Evolutionary conservation across 2,113 vertebrate genomes (phyloP).

Genomic region (Pollachius pollachius): DNA sequence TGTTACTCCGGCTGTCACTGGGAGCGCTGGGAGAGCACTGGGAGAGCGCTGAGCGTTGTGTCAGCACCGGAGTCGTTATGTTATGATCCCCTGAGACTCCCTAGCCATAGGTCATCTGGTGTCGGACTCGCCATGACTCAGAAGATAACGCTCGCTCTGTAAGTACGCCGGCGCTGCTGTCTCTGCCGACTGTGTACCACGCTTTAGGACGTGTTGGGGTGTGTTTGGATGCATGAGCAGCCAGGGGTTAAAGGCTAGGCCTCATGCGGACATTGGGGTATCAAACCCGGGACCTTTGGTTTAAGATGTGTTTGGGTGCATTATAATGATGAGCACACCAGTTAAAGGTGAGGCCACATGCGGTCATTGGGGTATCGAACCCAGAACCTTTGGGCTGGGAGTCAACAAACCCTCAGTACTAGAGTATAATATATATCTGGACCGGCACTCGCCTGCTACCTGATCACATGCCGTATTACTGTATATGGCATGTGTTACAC

Average conservation of each 20-base stretch:
- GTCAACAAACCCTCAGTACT: no score
- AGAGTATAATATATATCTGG: not conserved
- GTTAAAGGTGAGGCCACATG: not conserved
- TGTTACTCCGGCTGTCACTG: conserved; percentile 37
- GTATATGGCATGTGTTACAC: no score
- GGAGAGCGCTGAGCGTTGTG: conserved; percentile 29
- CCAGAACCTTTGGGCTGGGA: no score
- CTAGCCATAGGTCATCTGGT: conserved; percentile 32
- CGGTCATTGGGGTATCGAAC: not conserved
- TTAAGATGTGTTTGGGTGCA: no score
- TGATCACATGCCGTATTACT: no score
- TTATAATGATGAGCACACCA: no score
- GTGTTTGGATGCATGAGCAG: no score
- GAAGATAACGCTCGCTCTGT: conserved; percentile 63
- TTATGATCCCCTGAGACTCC: conserved; percentile 51
- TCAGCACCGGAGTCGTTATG: conserved; percentile 31
- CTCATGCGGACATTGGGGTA: no score
- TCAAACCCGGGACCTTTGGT: no score
- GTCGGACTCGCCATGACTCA: conserved; percentile 53
- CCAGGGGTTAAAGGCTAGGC: no score
- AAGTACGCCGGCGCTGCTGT: conserved; percentile 46
- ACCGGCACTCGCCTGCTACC: no score
- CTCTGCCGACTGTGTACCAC: conserved; percentile 28
- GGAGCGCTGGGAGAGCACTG: conserved; percentile 19
- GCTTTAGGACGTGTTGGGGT: conserved; percentile 35